Evolutionary conservation across 2,797 vertebrate species (phyloP).

Genomic region (Enteromius fasciolatus): DNA sequence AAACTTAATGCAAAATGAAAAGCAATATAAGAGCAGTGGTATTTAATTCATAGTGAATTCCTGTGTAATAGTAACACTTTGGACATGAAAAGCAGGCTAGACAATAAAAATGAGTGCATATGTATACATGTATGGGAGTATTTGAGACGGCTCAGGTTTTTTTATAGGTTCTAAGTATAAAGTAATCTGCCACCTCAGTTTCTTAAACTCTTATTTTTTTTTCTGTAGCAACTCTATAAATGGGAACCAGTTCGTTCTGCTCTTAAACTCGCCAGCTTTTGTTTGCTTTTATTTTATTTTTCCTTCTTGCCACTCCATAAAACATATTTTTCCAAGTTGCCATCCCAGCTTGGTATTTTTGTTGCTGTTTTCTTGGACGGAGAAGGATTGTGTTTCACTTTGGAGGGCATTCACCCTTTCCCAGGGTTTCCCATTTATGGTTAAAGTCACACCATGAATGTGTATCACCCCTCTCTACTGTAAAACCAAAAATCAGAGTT

Average conservation of each 20-base stretch:
- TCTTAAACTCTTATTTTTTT: constrained; percentile 22
- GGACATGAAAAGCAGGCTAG: background rate
- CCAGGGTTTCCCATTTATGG: constrained; percentile 42
- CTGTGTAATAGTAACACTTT: background rate
- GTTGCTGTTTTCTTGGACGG: constrained; percentile 52
- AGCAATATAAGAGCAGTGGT: background rate
- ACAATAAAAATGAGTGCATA: background rate
- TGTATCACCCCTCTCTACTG: constrained; percentile 11
- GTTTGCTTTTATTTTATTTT: constrained; percentile 36
- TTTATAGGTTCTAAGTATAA: background rate
- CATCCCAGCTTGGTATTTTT: constrained; percentile 36
- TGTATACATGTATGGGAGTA: background rate
- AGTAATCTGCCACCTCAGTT: background rate
- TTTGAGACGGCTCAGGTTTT: background rate
- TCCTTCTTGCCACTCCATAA: constrained; percentile 50
- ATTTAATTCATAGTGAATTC: background rate
- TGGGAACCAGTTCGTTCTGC: constrained; percentile 57
- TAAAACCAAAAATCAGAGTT: constrained; percentile 22
- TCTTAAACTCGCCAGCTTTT: constrained; percentile 10
- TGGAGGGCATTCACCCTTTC: constrained; percentile 22
- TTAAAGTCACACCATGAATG: constrained; percentile 33
- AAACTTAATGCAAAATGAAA: background rate
- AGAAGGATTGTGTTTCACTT: constrained; percentile 23
- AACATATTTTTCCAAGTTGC: constrained; percentile 59
- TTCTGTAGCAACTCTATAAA: constrained; percentile 38